Percentiles rank a stretch among this genome's conserved stretches.
These are phyloP conservation scores for Sebastes taczanowskii DNA, from an alignment of 2,797 vertebrate genomes.

Conservation along the genomic window DNA sequence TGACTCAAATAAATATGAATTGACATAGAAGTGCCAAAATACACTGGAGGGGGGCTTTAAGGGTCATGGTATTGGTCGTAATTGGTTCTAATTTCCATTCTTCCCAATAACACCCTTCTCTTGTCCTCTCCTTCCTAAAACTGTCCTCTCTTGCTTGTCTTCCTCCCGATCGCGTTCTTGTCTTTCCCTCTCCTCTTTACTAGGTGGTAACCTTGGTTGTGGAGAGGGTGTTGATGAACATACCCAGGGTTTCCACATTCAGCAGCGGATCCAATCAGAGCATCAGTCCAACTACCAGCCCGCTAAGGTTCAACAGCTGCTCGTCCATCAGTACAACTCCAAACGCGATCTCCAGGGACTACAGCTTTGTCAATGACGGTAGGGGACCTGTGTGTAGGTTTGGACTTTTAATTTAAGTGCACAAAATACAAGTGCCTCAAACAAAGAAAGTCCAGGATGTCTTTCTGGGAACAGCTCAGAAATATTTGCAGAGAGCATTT, in stretches of 20 bases:
- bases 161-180: background rate
- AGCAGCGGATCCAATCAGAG: conserved; percentile 47
- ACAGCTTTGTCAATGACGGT: conserved; percentile 87
- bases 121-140: background rate
- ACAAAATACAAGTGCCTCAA: background rate
- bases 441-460: background rate
- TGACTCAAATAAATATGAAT: no score
- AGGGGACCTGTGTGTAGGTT: conserved; percentile 31
- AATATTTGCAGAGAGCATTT: background rate
- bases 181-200: background rate
- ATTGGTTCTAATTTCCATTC: no score
- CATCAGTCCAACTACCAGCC: conserved; percentile 26
- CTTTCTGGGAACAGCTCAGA: background rate
- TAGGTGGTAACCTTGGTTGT: conserved; percentile 85
- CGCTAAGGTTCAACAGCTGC: conserved; percentile 65
- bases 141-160: background rate
- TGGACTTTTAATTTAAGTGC: background rate
- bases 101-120: background rate
- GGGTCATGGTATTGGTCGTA: no score
- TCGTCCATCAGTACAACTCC: conserved; percentile 73
- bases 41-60: no score
- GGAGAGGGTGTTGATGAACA: conserved; percentile 72
- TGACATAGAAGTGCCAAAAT: no score
- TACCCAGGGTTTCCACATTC: conserved; percentile 50
- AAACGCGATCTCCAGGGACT: conserved; percentile 67